phyloP scores from a whole-genome alignment of 2,113 vertebrate genomes.

The Pelmatolapia mariae region DNA sequence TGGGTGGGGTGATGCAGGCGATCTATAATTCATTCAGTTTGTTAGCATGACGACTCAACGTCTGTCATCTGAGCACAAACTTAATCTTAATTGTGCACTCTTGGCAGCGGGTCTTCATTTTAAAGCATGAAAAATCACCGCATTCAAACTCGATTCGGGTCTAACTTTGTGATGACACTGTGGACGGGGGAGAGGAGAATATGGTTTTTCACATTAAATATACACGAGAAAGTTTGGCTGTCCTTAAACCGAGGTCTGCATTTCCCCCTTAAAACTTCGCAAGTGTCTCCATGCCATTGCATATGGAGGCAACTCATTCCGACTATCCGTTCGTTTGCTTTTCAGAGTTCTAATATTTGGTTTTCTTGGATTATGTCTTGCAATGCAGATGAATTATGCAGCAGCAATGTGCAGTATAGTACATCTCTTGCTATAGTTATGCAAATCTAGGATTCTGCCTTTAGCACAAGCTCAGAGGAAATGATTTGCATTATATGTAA shows the following conservation, averaged over 20 bases:
- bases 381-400: constrained; percentile 28
- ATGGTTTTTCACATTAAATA: not conserved
- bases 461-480: constrained; percentile 2
- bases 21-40: constrained; percentile 48
- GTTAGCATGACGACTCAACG: constrained; percentile 8
- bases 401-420: not conserved
- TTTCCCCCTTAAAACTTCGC: not conserved
- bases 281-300: not conserved
- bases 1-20: not conserved
- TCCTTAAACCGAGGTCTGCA: not conserved
- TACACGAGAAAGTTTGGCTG: not conserved
- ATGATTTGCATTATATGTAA: not conserved
- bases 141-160: not conserved
- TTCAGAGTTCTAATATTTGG: constrained; percentile 34
- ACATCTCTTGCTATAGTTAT: not conserved
- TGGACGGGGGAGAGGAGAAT: not conserved
- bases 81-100: not conserved
- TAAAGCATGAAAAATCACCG: not conserved
- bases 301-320: not conserved
- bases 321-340: constrained; percentile 9
- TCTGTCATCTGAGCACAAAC: not conserved
- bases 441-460: constrained; percentile 24
- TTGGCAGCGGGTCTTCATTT: not conserved
- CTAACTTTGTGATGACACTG: not conserved
- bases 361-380: constrained; percentile 15